Percentiles rank a stretch among this genome's conserved stretches.
Conservation (phyloP, 1,140 invertebrate species). For the Drosophila sucinea region DNA sequence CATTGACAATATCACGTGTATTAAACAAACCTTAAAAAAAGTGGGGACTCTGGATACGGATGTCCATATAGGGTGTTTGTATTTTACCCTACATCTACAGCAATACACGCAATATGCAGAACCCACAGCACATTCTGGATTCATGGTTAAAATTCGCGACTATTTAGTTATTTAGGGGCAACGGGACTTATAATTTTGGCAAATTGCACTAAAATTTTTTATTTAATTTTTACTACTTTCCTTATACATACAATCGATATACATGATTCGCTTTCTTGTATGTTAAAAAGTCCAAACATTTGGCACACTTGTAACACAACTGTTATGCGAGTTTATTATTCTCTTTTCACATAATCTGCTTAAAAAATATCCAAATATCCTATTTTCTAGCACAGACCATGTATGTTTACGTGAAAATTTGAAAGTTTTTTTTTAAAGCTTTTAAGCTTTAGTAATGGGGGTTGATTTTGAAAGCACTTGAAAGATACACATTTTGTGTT, state of each 20-base stretch:
- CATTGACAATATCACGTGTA: conserved; percentile 23
- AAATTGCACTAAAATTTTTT: neutral
- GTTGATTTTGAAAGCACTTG: neutral
- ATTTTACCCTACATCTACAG: neutral
- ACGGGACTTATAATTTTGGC: neutral
- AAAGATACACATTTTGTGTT: neutral
- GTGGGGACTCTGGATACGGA: neutral
- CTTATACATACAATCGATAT: too few relatives aligned
- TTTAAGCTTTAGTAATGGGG: neutral
- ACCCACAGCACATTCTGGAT: neutral
- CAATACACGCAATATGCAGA: neutral
- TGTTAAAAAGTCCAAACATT: too few relatives aligned
- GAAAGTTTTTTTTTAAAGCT: neutral
- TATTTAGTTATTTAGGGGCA: neutral
- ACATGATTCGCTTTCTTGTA: too few relatives aligned
- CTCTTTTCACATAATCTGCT: neutral
- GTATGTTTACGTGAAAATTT: conserved; percentile 1
- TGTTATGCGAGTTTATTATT: neutral
- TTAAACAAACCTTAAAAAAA: conserved; percentile 3
- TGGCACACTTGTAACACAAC: neutral
- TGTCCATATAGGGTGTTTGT: neutral
- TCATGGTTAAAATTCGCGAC: neutral
- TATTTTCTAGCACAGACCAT: neutral
- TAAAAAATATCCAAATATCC: neutral
- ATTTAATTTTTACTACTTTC: too few relatives aligned